Base-by-base conservation (phyloP, 1,140 invertebrate species). In the Samia ricini region DNA sequence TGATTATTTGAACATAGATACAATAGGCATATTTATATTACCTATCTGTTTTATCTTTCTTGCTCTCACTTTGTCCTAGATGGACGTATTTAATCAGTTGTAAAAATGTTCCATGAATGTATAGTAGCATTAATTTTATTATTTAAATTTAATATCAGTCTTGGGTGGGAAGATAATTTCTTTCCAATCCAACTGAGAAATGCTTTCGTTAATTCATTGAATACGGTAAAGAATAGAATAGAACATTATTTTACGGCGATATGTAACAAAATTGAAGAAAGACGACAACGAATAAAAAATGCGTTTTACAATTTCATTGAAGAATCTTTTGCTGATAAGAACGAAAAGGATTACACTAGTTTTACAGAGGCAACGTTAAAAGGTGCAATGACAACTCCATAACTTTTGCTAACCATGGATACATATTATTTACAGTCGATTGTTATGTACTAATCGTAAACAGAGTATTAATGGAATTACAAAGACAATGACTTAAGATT, bases 371-470 rank as follows among this genome's bases (percentile, higher is more conserved):
- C 6, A 29, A 2, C 10, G 26, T 8, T 29, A 8, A 2, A 29
- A 29, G 1, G 1, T 2, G 26, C 6, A 29, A 29, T 29, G 26
- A 29, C 26, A 29, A 29, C 26, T 29, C 0, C 26, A 29, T 2
- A 29, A 29, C 4, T 5, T 5, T 29, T 29, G 24, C 10, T 2
- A 8, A 29, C 1, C 26, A 29, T 29, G 26, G 26, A 29, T 29
- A 29, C 10, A 5, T 29, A 29, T 0, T 29, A 29, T 10, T 29
- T 29, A 26, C 10, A 29, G 6, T 29, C 26, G 26, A 96, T 79
- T 94, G 94, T 15, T 96, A 94, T 80, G 79, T 95, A n/a, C 71
- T 96, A 23, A 92, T 91, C 1, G 33, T 95, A 18, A 94, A 95
- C 68, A 88, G 95, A 57, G 95, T 96, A 60, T 70, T 87, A 10